These are phyloP conservation scores for Paracentrotus lividus DNA, from an alignment of 53 echinoderm and acorn worm genomes.

Conservation along the genomic window DNA sequence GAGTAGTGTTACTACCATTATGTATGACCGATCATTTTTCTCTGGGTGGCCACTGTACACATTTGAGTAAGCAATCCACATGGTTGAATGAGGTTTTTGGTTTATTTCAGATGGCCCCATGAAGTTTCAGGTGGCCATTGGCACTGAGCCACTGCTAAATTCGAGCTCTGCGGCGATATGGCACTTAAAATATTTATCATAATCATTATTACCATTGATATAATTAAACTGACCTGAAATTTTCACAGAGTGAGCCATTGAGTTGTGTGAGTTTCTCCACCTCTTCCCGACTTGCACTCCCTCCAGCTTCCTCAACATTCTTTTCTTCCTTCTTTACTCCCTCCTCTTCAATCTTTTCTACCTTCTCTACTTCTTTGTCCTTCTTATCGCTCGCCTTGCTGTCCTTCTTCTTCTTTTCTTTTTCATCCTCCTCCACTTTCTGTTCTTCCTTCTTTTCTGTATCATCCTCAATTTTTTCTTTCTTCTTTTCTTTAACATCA, in stretches of 20 bases:
- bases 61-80: too few species aligned
- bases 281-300: slow-evolving; percentile 16
- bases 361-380: background rate
- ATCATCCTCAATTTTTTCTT: background rate
- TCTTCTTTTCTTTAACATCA: slow-evolving; percentile 26
- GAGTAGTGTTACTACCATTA: too few species aligned
- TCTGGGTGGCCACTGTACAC: too few species aligned
- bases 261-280: slow-evolving; percentile 53
- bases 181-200: too few species aligned
- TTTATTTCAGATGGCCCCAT: too few species aligned
- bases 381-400: slow-evolving; percentile 25
- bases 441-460: background rate
- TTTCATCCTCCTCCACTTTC: slow-evolving; percentile 5
- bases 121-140: too few species aligned
- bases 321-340: slow-evolving; percentile 42
- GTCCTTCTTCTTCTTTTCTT: slow-evolving; percentile 46
- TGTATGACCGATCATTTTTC: too few species aligned
- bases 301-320: slow-evolving; percentile 29
- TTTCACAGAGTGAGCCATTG: slow-evolving; percentile 65
- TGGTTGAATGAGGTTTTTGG: too few species aligned
- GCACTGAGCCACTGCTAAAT: too few species aligned
- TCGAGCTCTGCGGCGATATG: too few species aligned
- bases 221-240: slow-evolving; percentile 64
- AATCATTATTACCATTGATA: too few species aligned
- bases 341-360: slow-evolving; percentile 30